Conservation (phyloP, 2,888 invertebrate genomes). For the Lordiphosa andalusiaca region DNA sequence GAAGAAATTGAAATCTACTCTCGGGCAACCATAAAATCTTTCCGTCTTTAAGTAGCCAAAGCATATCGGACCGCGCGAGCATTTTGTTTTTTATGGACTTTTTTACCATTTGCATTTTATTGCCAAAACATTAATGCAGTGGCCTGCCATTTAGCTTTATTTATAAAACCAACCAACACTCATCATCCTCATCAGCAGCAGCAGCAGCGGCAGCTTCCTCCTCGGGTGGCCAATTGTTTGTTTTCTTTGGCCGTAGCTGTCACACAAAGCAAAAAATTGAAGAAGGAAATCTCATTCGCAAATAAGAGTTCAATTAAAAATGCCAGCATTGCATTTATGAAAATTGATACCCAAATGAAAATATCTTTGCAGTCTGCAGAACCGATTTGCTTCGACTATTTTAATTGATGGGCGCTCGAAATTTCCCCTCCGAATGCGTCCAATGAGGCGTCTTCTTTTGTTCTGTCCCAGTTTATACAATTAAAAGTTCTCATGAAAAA, state of each 20-base stretch:
- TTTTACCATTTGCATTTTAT: conserved; percentile 73
- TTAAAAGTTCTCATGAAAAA: neutral
- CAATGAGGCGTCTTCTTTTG: conserved; percentile 37
- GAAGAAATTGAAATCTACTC: conserved; percentile 8
- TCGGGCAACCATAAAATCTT: conserved; percentile 3
- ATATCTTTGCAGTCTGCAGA: conserved; percentile 1
- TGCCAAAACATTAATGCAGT: conserved; percentile 70
- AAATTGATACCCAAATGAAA: conserved; percentile 7
- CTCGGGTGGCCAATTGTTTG: conserved; percentile 71
- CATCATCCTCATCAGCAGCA: conserved; percentile 7
- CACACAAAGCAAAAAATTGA: conserved; percentile 6
- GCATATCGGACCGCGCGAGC: conserved; percentile 56
- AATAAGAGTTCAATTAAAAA: conserved; percentile 9
- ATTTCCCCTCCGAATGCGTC: conserved; percentile 20
- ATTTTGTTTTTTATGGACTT: conserved; percentile 54
- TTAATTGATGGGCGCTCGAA: conserved; percentile 6
- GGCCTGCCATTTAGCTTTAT: conserved; percentile 25
- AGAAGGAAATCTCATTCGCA: conserved; percentile 1
- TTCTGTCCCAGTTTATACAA: conserved; percentile 7
- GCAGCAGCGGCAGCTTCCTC: conserved; percentile 28
- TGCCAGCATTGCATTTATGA: conserved; percentile 11
- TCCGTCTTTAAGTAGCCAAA: conserved; percentile 56
- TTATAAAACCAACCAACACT: conserved; percentile 6
- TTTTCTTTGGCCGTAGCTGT: conserved; percentile 66
- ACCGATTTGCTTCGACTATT: conserved; percentile 4